Evolutionary conservation across 2,797 vertebrate genomes (phyloP).

Genomic region (Onychomys arenicola): DNA sequence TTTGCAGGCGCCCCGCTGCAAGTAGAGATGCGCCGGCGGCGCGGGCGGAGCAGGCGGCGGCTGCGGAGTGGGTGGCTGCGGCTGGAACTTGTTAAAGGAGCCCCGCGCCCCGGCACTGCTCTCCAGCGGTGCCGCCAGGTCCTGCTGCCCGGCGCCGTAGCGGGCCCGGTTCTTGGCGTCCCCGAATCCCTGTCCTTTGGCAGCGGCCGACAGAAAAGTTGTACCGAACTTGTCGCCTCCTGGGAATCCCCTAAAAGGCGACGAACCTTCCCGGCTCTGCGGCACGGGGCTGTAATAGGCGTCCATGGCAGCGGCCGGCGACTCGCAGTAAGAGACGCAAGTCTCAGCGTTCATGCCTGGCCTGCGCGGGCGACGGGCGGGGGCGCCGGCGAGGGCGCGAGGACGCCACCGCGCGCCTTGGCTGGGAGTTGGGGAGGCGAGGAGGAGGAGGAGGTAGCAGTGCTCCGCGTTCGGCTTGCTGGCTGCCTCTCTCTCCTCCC

Average conservation of each 20-base stretch:
- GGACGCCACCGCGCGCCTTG: slow-evolving; percentile 70
- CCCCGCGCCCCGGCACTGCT: slow-evolving; percentile 91
- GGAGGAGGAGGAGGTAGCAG: not conserved
- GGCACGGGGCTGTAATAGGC: slow-evolving; percentile 96
- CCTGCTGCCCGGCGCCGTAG: slow-evolving; percentile 92
- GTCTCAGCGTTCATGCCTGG: slow-evolving; percentile 97
- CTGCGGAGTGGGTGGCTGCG: slow-evolving; percentile 73
- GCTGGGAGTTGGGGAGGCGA: not conserved
- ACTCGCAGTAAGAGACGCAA: slow-evolving; percentile 96
- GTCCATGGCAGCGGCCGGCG: slow-evolving; percentile 99
- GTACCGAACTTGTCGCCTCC: slow-evolving; percentile 96
- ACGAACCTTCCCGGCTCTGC: slow-evolving; percentile 93
- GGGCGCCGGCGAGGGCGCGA: slow-evolving; percentile 74
- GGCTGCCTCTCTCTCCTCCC: not conserved
- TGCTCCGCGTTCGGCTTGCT: not conserved
- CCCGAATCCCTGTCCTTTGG: slow-evolving; percentile 96
- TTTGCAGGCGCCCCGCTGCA: slow-evolving; percentile 95
- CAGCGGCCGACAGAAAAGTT: slow-evolving; percentile 94
- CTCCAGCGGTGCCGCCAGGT: slow-evolving; percentile 95
- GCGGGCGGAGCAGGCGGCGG: slow-evolving; percentile 66
- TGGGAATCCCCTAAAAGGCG: slow-evolving; percentile 97
- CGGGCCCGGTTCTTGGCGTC: slow-evolving; percentile 91
- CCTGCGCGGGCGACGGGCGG: slow-evolving; percentile 87
- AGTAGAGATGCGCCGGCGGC: slow-evolving; percentile 90
- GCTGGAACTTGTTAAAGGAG: slow-evolving; percentile 95